Evolutionary conservation across 2,797 vertebrate species (phyloP).

Genomic region (Sebastes vulpes): DNA sequence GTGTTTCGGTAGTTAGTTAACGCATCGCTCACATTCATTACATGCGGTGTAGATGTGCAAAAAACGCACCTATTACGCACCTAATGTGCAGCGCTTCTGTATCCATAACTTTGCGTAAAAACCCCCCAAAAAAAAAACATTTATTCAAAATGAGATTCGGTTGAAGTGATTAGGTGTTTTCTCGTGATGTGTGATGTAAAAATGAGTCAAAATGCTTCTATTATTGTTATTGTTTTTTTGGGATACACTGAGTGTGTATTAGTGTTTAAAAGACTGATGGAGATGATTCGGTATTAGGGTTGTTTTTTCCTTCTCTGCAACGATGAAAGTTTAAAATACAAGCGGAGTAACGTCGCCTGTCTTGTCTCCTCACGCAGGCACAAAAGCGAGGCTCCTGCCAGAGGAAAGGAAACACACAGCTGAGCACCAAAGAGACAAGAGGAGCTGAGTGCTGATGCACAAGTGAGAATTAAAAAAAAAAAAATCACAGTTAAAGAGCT

Average conservation of each 20-base stretch:
- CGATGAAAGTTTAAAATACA: conserved; percentile 49
- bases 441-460: conserved; percentile 55
- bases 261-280: background rate
- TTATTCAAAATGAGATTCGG: background rate
- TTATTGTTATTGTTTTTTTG: background rate
- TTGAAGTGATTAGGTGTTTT: conserved; percentile 16
- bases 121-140: background rate
- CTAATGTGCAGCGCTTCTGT: conserved; percentile 2
- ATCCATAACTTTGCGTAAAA: conserved; percentile 50
- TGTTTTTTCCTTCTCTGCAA: conserved; percentile 4
- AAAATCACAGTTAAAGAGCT: conserved; percentile 24
- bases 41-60: conserved; percentile 33
- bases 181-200: background rate
- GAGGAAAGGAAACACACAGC: conserved; percentile 44
- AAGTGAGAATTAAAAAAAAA: conserved; percentile 29
- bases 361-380: conserved; percentile 78
- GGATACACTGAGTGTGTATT: background rate
- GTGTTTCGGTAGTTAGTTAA: background rate
- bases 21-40: conserved; percentile 10
- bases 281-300: background rate
- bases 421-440: conserved; percentile 55
- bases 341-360: conserved; percentile 51
- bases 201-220: background rate
- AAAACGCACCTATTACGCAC: background rate
- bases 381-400: conserved; percentile 63